Evolutionary conservation across 2,113 vertebrate species (phyloP), one percentile per base, ranked within the genome.

Genomic region (Heterotilapia buettikoferi): DNA sequence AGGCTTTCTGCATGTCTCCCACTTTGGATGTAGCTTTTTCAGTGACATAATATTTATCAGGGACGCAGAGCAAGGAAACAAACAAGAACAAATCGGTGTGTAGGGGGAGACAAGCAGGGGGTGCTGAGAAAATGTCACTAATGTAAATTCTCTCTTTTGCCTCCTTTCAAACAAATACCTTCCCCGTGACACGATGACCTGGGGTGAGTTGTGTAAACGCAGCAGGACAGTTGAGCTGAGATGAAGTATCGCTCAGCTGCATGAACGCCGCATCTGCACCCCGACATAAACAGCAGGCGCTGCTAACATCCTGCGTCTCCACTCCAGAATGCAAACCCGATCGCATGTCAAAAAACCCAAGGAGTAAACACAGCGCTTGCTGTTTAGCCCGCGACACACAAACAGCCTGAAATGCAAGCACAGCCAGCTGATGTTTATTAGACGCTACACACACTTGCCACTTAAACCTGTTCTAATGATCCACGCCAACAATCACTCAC

Each of bases 281-380:
- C 14, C 16, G 84, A 91, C 84, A 73, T 93, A 92, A 95, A 94
- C 92, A 94, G 31, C 56, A 38, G 40, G 38, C 4, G 26, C 83
- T 73, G 21, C 50, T 88, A 83, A 92, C 88, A 90, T 88, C 89
- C 91, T 90, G 89, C 86, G 38, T 85, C 71, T 87, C 80, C 52
- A 21, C 82, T 86, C 16, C 3, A 71, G 9, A 50, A 43, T 78
- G 38, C 79, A 85, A 84, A 86, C 43, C 85, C 6, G 4, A 19
- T 21, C 5, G 56, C 86, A 84, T 92, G 89, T 86, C 53, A 78
- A 3, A 24, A 84, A 78, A 38, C 54, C 19, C 4, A 16, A 54
- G 38, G 63, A 78, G 82, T 94, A 95, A 96, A 95, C 94, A 94
- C 31, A 54, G 21, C 9, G 6, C 73, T 52, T 78, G 82, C 61